A percentile compares a stretch with the other conserved stretches of the same genome.
Conservation (phyloP, 1,140 invertebrate genomes). For the Trachelipus rathkii region DNA sequence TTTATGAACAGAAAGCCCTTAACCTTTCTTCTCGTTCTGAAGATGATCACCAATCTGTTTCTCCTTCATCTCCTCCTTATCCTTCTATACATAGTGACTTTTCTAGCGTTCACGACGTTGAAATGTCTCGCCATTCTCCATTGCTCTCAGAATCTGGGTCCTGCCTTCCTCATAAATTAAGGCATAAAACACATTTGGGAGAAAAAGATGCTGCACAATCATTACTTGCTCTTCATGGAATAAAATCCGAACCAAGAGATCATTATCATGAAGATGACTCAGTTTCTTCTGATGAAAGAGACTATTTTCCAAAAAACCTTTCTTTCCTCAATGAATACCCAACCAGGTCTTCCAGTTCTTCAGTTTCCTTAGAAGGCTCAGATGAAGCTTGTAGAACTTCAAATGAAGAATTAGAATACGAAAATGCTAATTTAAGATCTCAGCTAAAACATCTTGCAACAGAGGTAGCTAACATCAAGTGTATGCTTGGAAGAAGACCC, state of each 20-base stretch:
- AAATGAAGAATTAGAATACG: conserved; percentile 37
- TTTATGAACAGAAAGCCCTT: conserved; percentile 33
- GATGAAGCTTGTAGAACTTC: conserved; percentile 31
- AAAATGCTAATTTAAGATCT: conserved; percentile 22
- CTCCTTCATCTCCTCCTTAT: conserved; percentile 27
- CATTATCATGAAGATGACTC: conserved; percentile 38
- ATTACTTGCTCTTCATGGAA: conserved; percentile 34
- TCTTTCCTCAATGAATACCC: conserved; percentile 32
- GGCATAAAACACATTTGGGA: conserved; percentile 84
- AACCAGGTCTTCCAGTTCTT: conserved; percentile 35
- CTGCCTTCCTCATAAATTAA: conserved; percentile 77
- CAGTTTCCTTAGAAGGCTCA: conserved; percentile 20
- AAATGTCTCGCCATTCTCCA: conserved; percentile 30
- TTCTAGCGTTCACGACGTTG: conserved; percentile 43
- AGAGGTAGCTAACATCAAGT: not conserved
- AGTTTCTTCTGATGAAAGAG: conserved; percentile 63
- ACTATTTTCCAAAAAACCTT: conserved; percentile 66
- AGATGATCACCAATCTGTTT: conserved; percentile 24
- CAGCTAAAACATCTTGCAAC: not conserved
- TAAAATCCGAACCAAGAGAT: conserved; percentile 42
- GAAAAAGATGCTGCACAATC: conserved; percentile 53
- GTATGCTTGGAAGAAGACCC: not conserved
- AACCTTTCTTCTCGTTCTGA: conserved; percentile 38
- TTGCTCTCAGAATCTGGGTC: conserved; percentile 36
- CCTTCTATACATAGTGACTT: conserved; percentile 36